Conservation (phyloP, 2,888 invertebrate species). For the Odiellus spinosus region DNA sequence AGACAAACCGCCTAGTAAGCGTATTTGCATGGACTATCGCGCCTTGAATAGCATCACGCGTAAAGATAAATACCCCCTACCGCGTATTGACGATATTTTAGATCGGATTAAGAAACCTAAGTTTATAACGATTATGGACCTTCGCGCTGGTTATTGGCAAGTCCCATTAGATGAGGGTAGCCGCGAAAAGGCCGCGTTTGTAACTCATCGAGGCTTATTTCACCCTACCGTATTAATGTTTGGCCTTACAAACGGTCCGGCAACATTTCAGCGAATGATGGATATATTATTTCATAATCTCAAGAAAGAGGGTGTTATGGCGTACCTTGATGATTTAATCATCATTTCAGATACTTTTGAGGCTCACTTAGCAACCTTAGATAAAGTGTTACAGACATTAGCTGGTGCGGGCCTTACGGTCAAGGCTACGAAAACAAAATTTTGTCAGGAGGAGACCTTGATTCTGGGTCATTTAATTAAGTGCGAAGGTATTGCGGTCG, state of each 20-base stretch:
- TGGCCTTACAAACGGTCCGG: conserved; percentile 13
- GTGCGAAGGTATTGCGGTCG: no score
- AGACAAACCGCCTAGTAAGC: background rate
- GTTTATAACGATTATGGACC: conserved; percentile 7
- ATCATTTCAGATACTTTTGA: no score
- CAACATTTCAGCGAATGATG: conserved; percentile 13
- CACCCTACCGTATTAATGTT: conserved; percentile 12
- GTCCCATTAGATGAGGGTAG: conserved; percentile 9
- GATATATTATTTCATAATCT: conserved; percentile 6
- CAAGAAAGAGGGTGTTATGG: no score
- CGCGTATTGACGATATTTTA: no score
- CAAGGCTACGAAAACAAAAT: no score
- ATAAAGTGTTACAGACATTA: no score
- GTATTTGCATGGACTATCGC: conserved; percentile 9
- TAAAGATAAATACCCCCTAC: conserved; percentile 3
- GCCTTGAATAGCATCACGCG: conserved; percentile 3
- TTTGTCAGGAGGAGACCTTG: no score
- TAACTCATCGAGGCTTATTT: conserved; percentile 9
- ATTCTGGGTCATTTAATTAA: no score
- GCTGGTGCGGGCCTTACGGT: no score
- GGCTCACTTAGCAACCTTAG: no score
- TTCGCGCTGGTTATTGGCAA: conserved; percentile 15
- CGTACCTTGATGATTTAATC: no score
- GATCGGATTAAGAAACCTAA: no score
- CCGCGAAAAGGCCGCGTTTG: conserved; percentile 17